Percentiles rank a stretch among this genome's conserved stretches.
phyloP scores from a whole-genome alignment of 2,113 vertebrate species.

The Lates calcarifer region DNA sequence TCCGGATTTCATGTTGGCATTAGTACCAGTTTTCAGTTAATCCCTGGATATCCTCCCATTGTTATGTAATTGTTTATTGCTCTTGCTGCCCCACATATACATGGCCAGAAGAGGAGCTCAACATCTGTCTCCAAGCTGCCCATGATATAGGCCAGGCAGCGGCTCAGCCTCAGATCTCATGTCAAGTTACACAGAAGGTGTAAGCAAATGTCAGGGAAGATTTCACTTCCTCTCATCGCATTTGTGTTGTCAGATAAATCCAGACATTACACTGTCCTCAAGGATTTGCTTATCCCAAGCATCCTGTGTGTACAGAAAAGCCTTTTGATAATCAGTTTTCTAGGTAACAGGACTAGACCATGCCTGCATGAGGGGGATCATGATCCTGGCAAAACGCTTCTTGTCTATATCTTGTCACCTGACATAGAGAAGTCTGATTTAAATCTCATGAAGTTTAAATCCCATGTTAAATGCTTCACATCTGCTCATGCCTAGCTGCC shows the following conservation, averaged over 20 bases:
- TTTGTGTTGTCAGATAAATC: background rate
- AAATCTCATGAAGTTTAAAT: background rate
- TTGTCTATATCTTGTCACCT: background rate
- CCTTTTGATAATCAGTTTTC: background rate
- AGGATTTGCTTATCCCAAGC: background rate
- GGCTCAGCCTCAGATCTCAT: background rate
- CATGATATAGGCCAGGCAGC: background rate
- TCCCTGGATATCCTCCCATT: slow-evolving; percentile 68
- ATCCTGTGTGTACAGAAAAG: background rate
- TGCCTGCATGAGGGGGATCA: background rate
- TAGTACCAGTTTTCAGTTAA: slow-evolving; percentile 55
- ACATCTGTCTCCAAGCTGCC: slow-evolving; percentile 58
- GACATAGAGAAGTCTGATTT: background rate
- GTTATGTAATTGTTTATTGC: slow-evolving; percentile 71
- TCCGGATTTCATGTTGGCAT: slow-evolving; percentile 18
- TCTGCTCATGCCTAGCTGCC: background rate
- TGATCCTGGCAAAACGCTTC: background rate
- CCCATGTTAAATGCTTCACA: background rate
- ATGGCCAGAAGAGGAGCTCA: slow-evolving; percentile 23
- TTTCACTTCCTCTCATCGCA: background rate
- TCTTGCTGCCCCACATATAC: slow-evolving; percentile 43
- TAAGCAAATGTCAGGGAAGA: background rate
- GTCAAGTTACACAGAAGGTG: slow-evolving; percentile 4
- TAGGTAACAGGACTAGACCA: background rate
- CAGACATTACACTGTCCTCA: background rate